phyloP scores from a whole-genome alignment of 1,140 invertebrate species.

The Lepidurus arcticus region DNA sequence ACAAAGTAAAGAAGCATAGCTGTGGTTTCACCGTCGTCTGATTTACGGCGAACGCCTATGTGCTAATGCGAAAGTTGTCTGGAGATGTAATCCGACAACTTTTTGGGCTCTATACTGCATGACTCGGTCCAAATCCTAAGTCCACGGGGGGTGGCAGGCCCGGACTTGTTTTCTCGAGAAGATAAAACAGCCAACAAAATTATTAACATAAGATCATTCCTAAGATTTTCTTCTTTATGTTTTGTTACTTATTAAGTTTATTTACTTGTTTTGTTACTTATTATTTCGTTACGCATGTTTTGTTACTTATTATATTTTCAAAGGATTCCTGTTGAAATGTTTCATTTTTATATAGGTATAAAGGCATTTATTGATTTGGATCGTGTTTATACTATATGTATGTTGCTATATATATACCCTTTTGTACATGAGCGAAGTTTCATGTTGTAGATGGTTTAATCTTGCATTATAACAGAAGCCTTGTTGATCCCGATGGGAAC shows the following conservation, averaged over 20 bases:
- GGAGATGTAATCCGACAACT: conserved; percentile 6
- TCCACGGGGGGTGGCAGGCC: background rate
- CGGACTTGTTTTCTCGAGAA: background rate
- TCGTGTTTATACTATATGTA: background rate
- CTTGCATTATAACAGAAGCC: background rate
- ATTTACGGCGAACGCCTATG: background rate
- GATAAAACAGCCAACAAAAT: background rate
- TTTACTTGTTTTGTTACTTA: background rate
- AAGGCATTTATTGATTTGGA: background rate
- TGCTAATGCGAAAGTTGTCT: conserved; percentile 11
- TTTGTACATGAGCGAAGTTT: background rate
- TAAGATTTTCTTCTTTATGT: too few species aligned
- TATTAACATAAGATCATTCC: background rate
- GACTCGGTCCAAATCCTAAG: background rate
- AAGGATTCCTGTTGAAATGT: background rate
- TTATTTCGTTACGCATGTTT: background rate
- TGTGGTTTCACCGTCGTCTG: background rate
- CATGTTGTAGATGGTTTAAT: background rate
- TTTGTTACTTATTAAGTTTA: background rate
- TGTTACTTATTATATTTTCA: background rate
- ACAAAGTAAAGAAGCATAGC: background rate
- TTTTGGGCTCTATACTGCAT: background rate
- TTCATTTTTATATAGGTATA: background rate
- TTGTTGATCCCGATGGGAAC: background rate
- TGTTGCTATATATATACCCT: background rate